These are phyloP conservation scores for Atta cephalotes DNA, from an alignment of 1,140 invertebrate species.

Conservation along the genomic window DNA sequence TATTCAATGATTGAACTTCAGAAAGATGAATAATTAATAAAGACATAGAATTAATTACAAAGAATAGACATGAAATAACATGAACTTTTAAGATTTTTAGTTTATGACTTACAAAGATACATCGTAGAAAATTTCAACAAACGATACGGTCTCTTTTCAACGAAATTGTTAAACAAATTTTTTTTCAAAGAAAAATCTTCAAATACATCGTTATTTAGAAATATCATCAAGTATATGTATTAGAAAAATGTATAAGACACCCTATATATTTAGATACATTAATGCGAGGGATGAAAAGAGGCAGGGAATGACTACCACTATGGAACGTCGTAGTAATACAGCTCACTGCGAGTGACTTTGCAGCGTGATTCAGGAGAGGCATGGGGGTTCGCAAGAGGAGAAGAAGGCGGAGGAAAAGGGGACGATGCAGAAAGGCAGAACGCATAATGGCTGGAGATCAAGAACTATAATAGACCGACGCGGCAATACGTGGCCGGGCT, in stretches of 20 bases:
- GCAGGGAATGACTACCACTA: constrained; percentile 32
- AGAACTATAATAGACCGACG: constrained; percentile 78
- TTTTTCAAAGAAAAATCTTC: background rate
- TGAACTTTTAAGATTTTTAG: no score
- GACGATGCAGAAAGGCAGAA: constrained; percentile 70
- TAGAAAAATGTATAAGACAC: background rate
- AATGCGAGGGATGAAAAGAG: constrained; percentile 51
- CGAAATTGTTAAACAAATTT: background rate
- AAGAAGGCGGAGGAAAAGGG: constrained; percentile 48
- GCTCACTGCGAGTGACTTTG: constrained; percentile 70
- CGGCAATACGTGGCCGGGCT: constrained; percentile 54
- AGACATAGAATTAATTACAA: background rate
- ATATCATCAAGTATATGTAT: background rate
- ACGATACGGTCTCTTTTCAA: background rate
- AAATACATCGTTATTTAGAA: background rate
- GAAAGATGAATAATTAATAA: background rate
- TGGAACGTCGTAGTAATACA: constrained; percentile 16
- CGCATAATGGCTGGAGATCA: constrained; percentile 76
- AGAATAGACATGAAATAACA: background rate
- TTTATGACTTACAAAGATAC: background rate
- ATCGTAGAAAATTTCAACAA: background rate
- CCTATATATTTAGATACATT: constrained; percentile 40
- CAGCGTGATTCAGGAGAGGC: constrained; percentile 60
- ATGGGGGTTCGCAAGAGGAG: constrained; percentile 22
- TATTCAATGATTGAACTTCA: background rate